Evolutionary conservation across 2,888 invertebrate genomes (phyloP).

Genomic region (Caenorhabditis becei): DNA sequence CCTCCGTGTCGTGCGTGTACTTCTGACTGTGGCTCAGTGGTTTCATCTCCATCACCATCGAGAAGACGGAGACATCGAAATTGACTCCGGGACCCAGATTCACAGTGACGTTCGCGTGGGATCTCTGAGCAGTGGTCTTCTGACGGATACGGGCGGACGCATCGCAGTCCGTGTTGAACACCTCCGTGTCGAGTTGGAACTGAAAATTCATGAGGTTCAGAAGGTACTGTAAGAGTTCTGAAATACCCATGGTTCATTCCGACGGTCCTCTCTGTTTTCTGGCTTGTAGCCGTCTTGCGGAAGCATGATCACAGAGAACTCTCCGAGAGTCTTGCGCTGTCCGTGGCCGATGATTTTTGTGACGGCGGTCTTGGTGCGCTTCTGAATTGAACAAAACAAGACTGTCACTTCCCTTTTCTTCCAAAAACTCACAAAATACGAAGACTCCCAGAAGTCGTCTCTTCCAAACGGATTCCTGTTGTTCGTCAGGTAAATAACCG

Average conservation of each 20-base stretch:
- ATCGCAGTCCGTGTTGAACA: slow-evolving; percentile 48
- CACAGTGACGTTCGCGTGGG: slow-evolving; percentile 57
- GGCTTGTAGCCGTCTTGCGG: slow-evolving; percentile 45
- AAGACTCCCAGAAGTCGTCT: slow-evolving; percentile 58
- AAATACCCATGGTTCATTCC: slow-evolving; percentile 44
- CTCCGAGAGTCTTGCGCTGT: slow-evolving; percentile 57
- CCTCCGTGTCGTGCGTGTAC: slow-evolving; percentile 48
- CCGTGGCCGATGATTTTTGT: slow-evolving; percentile 51
- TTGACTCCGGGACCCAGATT: slow-evolving; percentile 58
- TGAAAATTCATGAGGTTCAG: neutral
- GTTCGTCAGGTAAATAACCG: slow-evolving; percentile 58
- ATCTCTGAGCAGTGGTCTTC: slow-evolving; percentile 57
- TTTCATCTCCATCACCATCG: slow-evolving; percentile 60
- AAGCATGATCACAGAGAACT: slow-evolving; percentile 58
- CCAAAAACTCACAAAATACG: slow-evolving; percentile 46
- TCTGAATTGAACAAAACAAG: slow-evolving; percentile 35
- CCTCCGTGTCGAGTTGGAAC: slow-evolving; percentile 58
- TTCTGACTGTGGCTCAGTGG: slow-evolving; percentile 42
- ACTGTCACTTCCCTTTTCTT: too few species aligned
- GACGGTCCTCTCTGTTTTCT: slow-evolving; percentile 26
- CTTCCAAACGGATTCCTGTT: slow-evolving; percentile 60
- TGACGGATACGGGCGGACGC: slow-evolving; percentile 59
- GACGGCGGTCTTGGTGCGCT: slow-evolving; percentile 51
- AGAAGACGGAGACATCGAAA: slow-evolving; percentile 64
- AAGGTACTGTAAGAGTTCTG: neutral